A percentile compares a stretch with the other conserved stretches of the same genome.
Evolutionary conservation across 2,888 invertebrate species (phyloP).

Genomic region (Orthosia incerta): DNA sequence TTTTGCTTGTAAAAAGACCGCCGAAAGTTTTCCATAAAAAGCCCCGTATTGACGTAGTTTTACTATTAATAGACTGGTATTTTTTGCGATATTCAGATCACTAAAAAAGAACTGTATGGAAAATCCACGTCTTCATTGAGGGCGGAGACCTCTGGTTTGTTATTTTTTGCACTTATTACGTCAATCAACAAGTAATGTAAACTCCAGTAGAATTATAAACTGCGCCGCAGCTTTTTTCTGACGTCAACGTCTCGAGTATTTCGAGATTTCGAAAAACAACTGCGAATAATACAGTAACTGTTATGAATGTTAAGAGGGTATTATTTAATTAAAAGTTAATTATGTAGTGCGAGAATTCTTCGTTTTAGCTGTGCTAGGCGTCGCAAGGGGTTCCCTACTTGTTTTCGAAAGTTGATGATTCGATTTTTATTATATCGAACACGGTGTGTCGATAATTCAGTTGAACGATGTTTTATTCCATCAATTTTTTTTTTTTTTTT

Average conservation of each 20-base stretch:
- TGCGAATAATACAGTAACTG: background rate
- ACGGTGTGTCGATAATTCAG: no score
- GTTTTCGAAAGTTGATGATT: no score
- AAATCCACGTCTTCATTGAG: background rate
- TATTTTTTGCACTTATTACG: conserved; percentile 33
- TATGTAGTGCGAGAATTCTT: background rate
- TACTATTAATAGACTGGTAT: background rate
- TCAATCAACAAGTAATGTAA: conserved; percentile 12
- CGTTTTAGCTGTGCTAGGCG: background rate
- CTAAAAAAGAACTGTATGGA: conserved; percentile 24
- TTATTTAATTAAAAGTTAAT: background rate
- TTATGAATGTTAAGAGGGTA: background rate
- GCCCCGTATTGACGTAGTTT: background rate
- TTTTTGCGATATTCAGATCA: conserved; percentile 1
- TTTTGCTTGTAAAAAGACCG: background rate
- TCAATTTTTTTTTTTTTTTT: no score
- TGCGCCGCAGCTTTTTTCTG: conserved; percentile 23
- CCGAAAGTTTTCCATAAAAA: conserved; percentile 35
- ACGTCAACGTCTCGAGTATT: conserved; percentile 21
- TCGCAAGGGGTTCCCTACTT: no score
- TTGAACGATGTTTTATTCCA: no score
- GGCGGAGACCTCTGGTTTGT: conserved; percentile 20
- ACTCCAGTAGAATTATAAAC: background rate
- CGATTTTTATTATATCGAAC: no score
- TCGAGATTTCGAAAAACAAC: background rate